Evolutionary conservation across 2,797 vertebrate species (phyloP).

Genomic region (Novumbra hubbsi): DNA sequence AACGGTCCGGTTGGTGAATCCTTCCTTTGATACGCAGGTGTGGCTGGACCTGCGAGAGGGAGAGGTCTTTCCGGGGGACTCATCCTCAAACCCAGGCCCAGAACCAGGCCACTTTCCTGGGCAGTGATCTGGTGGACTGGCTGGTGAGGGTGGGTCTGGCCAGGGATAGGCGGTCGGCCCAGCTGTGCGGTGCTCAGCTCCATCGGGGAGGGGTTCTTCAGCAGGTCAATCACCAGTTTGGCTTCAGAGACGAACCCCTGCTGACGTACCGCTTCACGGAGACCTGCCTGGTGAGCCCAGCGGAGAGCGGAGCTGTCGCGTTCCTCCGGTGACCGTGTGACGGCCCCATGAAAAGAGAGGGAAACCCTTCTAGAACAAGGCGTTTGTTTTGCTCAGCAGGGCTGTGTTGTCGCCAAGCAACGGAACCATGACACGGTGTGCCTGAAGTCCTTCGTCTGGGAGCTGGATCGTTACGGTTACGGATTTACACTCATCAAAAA

Average conservation of each 20-base stretch:
- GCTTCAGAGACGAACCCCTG: slow-evolving; percentile 76
- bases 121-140: slow-evolving; percentile 85
- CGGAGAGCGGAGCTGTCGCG: neutral
- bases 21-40: slow-evolving; percentile 97
- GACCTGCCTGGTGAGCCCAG: slow-evolving; percentile 38
- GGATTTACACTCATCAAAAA: too few species aligned
- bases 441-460: too few species aligned
- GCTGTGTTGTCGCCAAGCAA: too few species aligned
- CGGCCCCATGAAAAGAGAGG: neutral
- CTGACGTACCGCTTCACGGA: slow-evolving; percentile 75
- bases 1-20: slow-evolving; percentile 90
- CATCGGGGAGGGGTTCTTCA: slow-evolving; percentile 77
- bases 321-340: neutral
- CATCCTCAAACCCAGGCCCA: slow-evolving; percentile 7
- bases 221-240: slow-evolving; percentile 68
- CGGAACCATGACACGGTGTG: too few species aligned
- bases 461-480: too few species aligned
- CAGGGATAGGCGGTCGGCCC: slow-evolving; percentile 75
- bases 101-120: slow-evolving; percentile 63
- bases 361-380: too few species aligned
- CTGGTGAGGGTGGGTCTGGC: slow-evolving; percentile 81
- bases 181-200: slow-evolving; percentile 76
- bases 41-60: slow-evolving; percentile 47
- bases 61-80: slow-evolving; percentile 9
- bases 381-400: too few species aligned